Evolutionary conservation across 2,888 invertebrate genomes (phyloP).

Genomic region (Pilophorus perplexus): DNA sequence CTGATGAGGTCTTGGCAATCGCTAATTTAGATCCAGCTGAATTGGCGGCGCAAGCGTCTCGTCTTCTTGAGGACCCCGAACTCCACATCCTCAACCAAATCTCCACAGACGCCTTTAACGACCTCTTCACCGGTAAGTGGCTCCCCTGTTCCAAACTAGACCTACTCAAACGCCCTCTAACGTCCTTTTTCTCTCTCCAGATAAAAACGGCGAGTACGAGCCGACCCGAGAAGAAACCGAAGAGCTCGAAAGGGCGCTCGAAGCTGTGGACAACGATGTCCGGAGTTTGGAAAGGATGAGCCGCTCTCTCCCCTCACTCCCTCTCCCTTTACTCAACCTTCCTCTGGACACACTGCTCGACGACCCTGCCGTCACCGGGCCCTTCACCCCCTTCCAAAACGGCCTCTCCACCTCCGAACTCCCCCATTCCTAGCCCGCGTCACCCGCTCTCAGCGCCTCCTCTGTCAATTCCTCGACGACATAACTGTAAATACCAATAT

Average conservation of each 20-base stretch:
- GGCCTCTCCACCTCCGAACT: conserved; percentile 44
- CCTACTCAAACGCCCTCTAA: too few species aligned
- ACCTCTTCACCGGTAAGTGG: conserved; percentile 70
- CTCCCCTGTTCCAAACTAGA: too few species aligned
- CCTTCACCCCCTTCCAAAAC: conserved; percentile 45
- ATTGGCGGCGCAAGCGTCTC: conserved; percentile 64
- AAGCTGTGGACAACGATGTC: conserved; percentile 62
- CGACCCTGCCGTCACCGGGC: conserved; percentile 28
- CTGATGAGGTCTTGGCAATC: conserved; percentile 60
- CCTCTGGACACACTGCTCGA: conserved; percentile 43
- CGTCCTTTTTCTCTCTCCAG: too few species aligned
- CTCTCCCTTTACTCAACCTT: conserved; percentile 40
- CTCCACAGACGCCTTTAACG: conserved; percentile 78
- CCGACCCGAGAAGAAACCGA: conserved; percentile 80
- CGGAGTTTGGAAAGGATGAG: conserved; percentile 68
- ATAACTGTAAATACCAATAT: conserved; percentile 21
- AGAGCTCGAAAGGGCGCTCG: conserved; percentile 80
- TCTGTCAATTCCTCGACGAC: conserved; percentile 2
- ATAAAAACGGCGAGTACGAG: conserved; percentile 68
- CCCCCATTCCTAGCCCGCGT: conserved; percentile 43
- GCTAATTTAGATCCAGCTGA: conserved; percentile 57
- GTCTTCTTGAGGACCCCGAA: conserved; percentile 69
- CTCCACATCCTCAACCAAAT: conserved; percentile 74
- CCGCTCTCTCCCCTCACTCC: conserved; percentile 53
- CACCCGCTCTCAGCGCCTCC: not conserved